These are phyloP conservation scores for Formicarius rufipectus DNA, from an alignment of 2,113 vertebrate genomes.

Conservation along the genomic window DNA sequence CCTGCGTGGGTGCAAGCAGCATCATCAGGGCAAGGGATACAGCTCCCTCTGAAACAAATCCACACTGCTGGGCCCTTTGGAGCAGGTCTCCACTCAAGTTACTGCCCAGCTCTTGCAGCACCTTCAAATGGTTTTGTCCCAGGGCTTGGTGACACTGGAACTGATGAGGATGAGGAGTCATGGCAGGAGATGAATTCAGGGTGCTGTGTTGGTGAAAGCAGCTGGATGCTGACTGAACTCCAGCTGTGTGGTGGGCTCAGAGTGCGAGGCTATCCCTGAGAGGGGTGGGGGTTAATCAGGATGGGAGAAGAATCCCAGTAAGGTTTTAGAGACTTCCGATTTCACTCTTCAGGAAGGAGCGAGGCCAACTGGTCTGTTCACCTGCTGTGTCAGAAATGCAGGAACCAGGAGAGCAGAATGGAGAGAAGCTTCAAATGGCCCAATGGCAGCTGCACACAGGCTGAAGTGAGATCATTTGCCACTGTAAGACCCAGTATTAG, in stretches of 20 bases:
- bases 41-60: neutral
- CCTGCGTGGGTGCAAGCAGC: neutral
- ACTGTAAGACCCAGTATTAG: neutral
- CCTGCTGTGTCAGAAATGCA: neutral
- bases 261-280: neutral
- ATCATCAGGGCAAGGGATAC: neutral
- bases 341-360: neutral
- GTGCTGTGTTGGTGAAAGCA: neutral
- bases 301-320: neutral
- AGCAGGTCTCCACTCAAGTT: neutral
- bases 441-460: neutral
- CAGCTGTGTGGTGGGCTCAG: neutral
- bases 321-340: neutral
- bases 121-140: accelerated
- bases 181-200: accelerated
- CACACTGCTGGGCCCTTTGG: neutral
- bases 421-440: neutral
- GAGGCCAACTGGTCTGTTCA: neutral
- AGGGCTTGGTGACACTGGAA: neutral
- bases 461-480: neutral
- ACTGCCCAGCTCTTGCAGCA: neutral
- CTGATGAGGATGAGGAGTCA: neutral
- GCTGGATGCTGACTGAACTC: neutral
- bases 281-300: neutral
- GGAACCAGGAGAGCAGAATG: neutral